A percentile compares a stretch with the other conserved stretches of the same genome.
phyloP scores from a whole-genome alignment of 2,888 invertebrate species.

The Diloba caeruleocephala region DNA sequence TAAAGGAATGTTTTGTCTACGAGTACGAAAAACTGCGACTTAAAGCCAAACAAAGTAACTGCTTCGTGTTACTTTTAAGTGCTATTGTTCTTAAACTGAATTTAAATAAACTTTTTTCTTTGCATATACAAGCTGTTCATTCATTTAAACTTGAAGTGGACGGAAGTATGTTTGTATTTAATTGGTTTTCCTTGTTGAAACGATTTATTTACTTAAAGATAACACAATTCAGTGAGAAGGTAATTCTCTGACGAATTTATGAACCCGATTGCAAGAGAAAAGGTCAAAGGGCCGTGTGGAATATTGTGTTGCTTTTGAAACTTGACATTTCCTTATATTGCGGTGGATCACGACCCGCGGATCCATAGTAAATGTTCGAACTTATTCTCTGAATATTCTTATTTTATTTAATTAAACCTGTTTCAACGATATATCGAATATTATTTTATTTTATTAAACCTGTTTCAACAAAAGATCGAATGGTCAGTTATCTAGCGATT shows the following conservation, averaged over 20 bases:
- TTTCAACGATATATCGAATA: no score
- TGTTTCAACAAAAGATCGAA: no score
- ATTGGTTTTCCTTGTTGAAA: conserved; percentile 30
- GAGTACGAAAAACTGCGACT: no score
- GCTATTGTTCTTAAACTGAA: not conserved
- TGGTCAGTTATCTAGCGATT: no score
- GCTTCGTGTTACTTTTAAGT: not conserved
- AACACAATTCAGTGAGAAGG: conserved; percentile 5
- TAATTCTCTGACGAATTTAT: conserved; percentile 14
- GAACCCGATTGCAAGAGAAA: conserved; percentile 2
- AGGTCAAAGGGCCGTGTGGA: conserved; percentile 30
- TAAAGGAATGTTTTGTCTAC: no score
- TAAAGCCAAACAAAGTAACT: not conserved
- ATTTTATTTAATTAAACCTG: no score
- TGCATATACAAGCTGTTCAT: conserved; percentile 1
- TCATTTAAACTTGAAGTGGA: conserved; percentile 3
- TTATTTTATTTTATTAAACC: no score
- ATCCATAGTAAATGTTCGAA: conserved; percentile 8
- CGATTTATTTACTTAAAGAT: conserved; percentile 7
- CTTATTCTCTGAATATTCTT: no score
- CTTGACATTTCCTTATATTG: conserved; percentile 34
- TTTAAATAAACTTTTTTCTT: not conserved
- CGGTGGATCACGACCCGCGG: conserved; percentile 10
- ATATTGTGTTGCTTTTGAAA: conserved; percentile 21
- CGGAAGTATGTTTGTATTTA: conserved; percentile 29